A percentile compares a stretch with the other conserved stretches of the same genome.
Conservation (phyloP, 1,140 invertebrate genomes). For the Drosophila rufa region DNA sequence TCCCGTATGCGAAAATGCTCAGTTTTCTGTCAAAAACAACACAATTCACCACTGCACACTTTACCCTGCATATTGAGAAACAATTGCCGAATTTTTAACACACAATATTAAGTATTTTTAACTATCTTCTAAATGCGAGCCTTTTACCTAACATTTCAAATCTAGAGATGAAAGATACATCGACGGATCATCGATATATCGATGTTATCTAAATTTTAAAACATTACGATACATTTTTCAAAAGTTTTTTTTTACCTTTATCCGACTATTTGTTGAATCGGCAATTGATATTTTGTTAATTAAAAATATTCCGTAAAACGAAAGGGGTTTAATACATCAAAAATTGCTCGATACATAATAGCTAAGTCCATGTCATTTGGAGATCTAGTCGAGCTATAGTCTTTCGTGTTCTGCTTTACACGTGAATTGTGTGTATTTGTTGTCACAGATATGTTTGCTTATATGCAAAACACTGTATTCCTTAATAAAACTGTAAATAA, state of each 20-base stretch:
- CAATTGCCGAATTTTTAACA: constrained; percentile 42
- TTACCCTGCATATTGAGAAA: constrained; percentile 53
- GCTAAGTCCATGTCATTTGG: too few relatives aligned
- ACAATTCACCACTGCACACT: constrained; percentile 20
- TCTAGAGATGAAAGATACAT: constrained; percentile 10
- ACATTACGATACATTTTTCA: not conserved
- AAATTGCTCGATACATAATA: too few relatives aligned
- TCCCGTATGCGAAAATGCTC: constrained; percentile 5
- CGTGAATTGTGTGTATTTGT: too few relatives aligned
- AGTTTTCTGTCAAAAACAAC: constrained; percentile 21
- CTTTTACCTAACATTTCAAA: constrained; percentile 78
- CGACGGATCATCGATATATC: constrained; percentile 5
- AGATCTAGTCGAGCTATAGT: too few relatives aligned
- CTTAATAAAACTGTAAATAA: too few relatives aligned
- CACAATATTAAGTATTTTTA: constrained; percentile 72
- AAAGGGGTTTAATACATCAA: too few relatives aligned
- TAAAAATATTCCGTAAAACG: too few relatives aligned
- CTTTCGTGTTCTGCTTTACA: too few relatives aligned
- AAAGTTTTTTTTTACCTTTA: not conserved
- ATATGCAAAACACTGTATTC: too few relatives aligned
- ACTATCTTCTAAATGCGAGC: constrained; percentile 68
- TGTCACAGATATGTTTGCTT: too few relatives aligned
- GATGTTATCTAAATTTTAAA: not conserved
- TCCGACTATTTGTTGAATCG: not conserved
- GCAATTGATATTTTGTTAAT: too few relatives aligned